Percentiles rank a stretch among this genome's conserved stretches.
Evolutionary conservation across 1,140 invertebrate species (phyloP).

Genomic region (Drosophila prosaltans): DNA sequence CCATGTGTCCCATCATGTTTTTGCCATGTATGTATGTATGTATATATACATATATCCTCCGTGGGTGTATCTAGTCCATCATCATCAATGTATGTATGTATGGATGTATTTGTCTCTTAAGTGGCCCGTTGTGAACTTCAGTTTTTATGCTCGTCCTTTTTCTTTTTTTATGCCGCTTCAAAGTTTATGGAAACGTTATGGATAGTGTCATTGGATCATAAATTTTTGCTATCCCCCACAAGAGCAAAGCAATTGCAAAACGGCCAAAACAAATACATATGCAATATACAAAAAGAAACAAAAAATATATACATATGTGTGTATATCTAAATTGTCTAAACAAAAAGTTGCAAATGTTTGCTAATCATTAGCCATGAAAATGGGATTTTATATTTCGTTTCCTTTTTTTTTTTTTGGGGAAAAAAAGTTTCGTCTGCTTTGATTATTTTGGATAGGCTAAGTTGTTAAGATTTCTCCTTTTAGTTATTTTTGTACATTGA

Average conservation of each 20-base stretch:
- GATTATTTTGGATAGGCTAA: neutral
- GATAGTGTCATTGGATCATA: slow-evolving; percentile 21
- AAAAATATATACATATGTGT: no score
- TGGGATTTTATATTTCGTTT: slow-evolving; percentile 14
- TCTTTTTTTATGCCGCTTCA: slow-evolving; percentile 7
- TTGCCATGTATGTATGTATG: neutral
- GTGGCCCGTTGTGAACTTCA: slow-evolving; percentile 16
- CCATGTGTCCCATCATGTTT: neutral
- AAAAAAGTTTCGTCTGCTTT: slow-evolving; percentile 12
- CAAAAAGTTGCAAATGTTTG: slow-evolving; percentile 16
- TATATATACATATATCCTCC: no score
- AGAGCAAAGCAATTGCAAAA: slow-evolving; percentile 1
- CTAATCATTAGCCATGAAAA: slow-evolving; percentile 31
- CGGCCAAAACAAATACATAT: neutral
- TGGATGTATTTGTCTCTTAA: slow-evolving; percentile 23
- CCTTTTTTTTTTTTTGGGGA: slow-evolving; percentile 9
- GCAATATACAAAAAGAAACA: neutral
- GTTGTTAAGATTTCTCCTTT: neutral
- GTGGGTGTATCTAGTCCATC: slow-evolving; percentile 23
- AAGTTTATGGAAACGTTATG: slow-evolving; percentile 33
- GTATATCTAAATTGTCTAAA: neutral
- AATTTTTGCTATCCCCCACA: neutral
- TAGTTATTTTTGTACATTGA: neutral
- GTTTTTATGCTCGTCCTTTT: slow-evolving; percentile 29
- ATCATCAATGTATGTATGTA: slow-evolving; percentile 10